phyloP scores from a whole-genome alignment of 2,888 invertebrate genomes.

The Acheta domesticus region DNA sequence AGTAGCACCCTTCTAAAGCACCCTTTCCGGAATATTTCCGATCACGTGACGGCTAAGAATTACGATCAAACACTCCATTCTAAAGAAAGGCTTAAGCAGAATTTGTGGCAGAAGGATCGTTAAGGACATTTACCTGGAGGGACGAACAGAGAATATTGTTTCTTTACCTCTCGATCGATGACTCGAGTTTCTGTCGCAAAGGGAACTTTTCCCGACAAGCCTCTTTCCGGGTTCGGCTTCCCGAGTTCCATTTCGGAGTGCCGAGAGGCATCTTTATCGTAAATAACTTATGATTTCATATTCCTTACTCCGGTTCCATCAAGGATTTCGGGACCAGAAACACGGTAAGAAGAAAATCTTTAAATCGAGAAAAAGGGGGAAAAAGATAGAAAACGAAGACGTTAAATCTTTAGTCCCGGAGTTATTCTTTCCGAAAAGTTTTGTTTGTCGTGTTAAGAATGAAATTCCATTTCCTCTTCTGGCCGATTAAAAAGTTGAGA shows the following conservation, averaged over 20 bases:
- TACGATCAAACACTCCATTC: neutral
- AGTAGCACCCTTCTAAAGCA: neutral
- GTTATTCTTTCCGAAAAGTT: conserved; percentile 18
- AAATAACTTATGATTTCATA: conserved; percentile 18
- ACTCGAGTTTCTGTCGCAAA: neutral
- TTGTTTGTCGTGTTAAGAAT: conserved; percentile 18
- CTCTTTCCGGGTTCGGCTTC: neutral
- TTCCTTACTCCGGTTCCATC: conserved; percentile 18
- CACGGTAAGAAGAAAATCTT: neutral
- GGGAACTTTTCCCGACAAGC: neutral
- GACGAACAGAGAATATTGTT: neutral
- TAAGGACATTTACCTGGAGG: neutral
- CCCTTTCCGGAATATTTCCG: neutral
- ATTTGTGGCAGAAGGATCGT: neutral
- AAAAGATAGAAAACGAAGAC: neutral
- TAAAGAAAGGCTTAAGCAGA: neutral
- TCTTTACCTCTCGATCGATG: neutral
- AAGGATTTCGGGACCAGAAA: neutral
- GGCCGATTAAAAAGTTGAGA: conserved; percentile 9
- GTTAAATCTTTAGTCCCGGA: neutral
- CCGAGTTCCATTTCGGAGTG: too few species aligned
- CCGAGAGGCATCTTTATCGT: neutral
- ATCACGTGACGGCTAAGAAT: neutral
- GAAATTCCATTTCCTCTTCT: conserved; percentile 18
- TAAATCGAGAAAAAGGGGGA: neutral